Conservation (phyloP, 1,140 invertebrate genomes). For the Orchesella cincta region DNA sequence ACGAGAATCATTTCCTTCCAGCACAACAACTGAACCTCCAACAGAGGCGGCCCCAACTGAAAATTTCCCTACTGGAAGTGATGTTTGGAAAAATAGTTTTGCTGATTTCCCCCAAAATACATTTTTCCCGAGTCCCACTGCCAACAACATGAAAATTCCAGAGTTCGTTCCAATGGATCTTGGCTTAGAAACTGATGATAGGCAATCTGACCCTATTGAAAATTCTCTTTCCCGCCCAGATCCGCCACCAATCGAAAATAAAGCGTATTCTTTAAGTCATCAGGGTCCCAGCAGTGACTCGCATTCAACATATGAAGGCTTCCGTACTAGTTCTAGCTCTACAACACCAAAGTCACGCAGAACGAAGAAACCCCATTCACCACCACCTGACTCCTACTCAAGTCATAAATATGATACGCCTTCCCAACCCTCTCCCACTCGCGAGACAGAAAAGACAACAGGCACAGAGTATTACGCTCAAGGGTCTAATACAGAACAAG, state of each 20-base stretch:
- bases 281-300: neutral
- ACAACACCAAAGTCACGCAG: slow-evolving; percentile 6
- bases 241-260: neutral
- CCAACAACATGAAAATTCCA: neutral
- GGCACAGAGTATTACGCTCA: neutral
- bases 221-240: neutral
- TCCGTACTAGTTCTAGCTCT: neutral
- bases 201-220: neutral
- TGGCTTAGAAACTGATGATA: neutral
- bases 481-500: neutral
- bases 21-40: neutral
- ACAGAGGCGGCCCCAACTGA: neutral
- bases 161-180: slow-evolving; percentile 8
- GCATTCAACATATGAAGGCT: neutral
- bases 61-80: neutral
- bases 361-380: neutral
- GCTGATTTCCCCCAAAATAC: neutral
- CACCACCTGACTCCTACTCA: neutral
- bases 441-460: neutral
- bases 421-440: neutral
- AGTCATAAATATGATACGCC: neutral
- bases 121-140: neutral
- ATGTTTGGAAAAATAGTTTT: neutral
- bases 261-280: neutral
- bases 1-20: neutral